Conservation (phyloP, 1,140 invertebrate genomes). For the Bombus confusus region DNA sequence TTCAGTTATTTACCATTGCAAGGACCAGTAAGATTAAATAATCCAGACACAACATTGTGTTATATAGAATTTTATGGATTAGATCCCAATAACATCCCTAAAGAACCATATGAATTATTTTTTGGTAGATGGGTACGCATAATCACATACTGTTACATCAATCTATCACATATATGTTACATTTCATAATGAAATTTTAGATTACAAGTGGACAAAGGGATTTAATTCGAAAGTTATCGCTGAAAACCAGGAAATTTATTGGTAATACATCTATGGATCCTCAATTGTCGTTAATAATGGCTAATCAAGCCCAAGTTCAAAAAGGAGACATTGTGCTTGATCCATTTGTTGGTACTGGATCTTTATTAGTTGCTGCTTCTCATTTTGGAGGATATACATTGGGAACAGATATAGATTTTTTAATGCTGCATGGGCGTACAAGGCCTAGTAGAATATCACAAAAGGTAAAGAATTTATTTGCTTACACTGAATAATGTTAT, state of each 20-base stretch:
- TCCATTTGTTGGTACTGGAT: slow-evolving; percentile 98
- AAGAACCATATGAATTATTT: slow-evolving; percentile 88
- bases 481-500: neutral
- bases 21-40: slow-evolving; percentile 91
- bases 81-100: slow-evolving; percentile 88
- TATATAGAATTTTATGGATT: slow-evolving; percentile 95
- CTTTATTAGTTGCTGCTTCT: slow-evolving; percentile 94
- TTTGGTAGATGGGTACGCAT: slow-evolving; percentile 92
- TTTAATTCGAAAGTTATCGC: slow-evolving; percentile 89
- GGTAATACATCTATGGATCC: slow-evolving; percentile 99
- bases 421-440: slow-evolving; percentile 95
- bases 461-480: slow-evolving; percentile 81
- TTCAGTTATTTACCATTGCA: slow-evolving; percentile 91
- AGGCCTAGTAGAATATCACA: slow-evolving; percentile 90
- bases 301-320: slow-evolving; percentile 93
- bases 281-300: slow-evolving; percentile 95
- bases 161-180: neutral
- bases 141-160: slow-evolving; percentile 14
- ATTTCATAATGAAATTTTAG: slow-evolving; percentile 80
- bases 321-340: slow-evolving; percentile 91
- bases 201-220: slow-evolving; percentile 91
- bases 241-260: slow-evolving; percentile 96
- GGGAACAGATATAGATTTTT: slow-evolving; percentile 96
- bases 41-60: slow-evolving; percentile 90
- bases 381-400: slow-evolving; percentile 95